Evolutionary conservation across 2,888 invertebrate species (phyloP).

Genomic region (Eupithecia inturbata): DNA sequence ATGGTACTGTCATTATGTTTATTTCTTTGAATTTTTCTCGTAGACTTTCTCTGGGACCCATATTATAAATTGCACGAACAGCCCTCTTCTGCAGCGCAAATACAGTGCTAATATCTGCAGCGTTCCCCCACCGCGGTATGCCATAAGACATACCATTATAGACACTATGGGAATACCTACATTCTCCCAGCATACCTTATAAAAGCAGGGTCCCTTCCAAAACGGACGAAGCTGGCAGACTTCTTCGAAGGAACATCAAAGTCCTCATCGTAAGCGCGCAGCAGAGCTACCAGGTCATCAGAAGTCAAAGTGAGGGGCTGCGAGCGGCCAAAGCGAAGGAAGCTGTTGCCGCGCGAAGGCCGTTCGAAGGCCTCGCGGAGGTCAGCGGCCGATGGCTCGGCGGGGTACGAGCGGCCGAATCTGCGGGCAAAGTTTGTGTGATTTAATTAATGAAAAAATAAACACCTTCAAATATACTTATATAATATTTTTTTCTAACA

Average conservation of each 20-base stretch:
- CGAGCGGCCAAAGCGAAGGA: slow-evolving; percentile 75
- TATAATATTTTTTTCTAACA: too few relatives aligned
- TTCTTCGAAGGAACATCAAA: slow-evolving; percentile 67
- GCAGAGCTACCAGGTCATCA: slow-evolving; percentile 70
- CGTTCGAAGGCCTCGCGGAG: slow-evolving; percentile 68
- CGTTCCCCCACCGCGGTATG: too few relatives aligned
- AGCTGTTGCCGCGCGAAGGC: slow-evolving; percentile 68
- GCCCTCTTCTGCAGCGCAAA: too few relatives aligned
- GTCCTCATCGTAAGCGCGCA: slow-evolving; percentile 72
- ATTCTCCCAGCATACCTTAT: too few relatives aligned
- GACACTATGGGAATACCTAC: too few relatives aligned
- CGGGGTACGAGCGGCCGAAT: slow-evolving; percentile 75
- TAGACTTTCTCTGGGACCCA: too few relatives aligned
- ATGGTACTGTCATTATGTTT: too few relatives aligned
- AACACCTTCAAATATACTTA: too few relatives aligned
- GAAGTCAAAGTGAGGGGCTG: slow-evolving; percentile 67
- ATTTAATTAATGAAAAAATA: not conserved
- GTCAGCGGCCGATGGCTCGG: slow-evolving; percentile 73
- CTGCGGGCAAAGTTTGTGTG: slow-evolving; percentile 48
- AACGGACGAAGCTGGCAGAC: slow-evolving; percentile 69
- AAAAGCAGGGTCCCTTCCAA: slow-evolving; percentile 77
- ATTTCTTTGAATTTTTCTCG: too few relatives aligned
- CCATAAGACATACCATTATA: too few relatives aligned
- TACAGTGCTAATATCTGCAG: too few relatives aligned
- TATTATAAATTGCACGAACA: too few relatives aligned